phyloP scores from a whole-genome alignment of 1,140 invertebrate species.

The Aphis gossypii region DNA sequence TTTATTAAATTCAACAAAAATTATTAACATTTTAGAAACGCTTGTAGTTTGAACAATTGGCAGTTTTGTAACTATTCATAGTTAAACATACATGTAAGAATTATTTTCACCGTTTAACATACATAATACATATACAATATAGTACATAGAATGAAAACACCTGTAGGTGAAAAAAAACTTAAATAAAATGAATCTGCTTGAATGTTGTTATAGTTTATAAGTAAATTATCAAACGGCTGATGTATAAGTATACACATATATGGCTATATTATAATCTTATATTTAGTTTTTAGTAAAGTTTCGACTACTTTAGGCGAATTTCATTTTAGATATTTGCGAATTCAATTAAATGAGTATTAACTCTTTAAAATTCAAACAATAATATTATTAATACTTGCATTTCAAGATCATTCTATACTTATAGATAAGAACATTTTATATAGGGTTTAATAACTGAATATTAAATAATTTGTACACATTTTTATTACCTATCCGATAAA shows the following conservation, averaged over 20 bases:
- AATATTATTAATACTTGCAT: not conserved
- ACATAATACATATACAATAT: not conserved
- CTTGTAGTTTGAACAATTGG: conserved; percentile 30
- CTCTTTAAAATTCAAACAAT: no score
- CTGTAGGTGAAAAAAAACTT: not conserved
- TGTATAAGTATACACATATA: not conserved
- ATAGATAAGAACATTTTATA: not conserved
- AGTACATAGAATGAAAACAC: not conserved
- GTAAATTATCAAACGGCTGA: not conserved
- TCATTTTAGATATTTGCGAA: not conserved
- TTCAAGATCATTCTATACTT: not conserved
- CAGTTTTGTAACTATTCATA: not conserved
- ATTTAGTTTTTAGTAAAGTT: not conserved
- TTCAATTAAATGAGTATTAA: not conserved
- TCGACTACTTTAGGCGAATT: not conserved
- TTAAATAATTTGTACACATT: not conserved
- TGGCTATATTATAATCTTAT: not conserved
- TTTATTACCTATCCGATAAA: no score
- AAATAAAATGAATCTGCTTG: not conserved
- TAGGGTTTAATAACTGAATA: not conserved
- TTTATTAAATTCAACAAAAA: not conserved
- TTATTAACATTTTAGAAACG: not conserved
- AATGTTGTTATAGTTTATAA: not conserved
- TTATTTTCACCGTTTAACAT: not conserved
- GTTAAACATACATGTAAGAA: not conserved